Conservation (phyloP, 1,140 invertebrate genomes). For the Bombus turneri region DNA sequence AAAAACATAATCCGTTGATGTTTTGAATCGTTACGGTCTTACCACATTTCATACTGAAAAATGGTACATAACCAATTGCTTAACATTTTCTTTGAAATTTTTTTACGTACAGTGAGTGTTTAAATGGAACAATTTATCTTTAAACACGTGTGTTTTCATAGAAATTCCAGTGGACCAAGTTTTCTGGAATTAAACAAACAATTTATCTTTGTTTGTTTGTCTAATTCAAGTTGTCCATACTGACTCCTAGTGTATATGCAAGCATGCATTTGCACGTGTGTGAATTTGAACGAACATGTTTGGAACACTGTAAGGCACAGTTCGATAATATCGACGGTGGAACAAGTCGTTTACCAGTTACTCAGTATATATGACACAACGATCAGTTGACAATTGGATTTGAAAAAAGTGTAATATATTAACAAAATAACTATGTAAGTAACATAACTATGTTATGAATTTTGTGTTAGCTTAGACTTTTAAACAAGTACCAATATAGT, state of each 20-base stretch:
- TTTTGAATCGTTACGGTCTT: background rate
- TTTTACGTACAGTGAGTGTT: background rate
- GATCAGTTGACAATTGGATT: background rate
- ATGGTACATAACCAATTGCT: background rate
- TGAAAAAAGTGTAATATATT: background rate
- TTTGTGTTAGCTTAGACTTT: background rate
- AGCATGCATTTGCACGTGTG: background rate
- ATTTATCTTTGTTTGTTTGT: background rate
- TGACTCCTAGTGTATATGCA: background rate
- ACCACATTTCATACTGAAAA: slow-evolving; percentile 3
- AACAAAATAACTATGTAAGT: background rate
- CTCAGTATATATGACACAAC: no score
- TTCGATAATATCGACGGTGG: slow-evolving; percentile 7
- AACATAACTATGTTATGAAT: background rate
- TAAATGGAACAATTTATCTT: background rate
- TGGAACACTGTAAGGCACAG: background rate
- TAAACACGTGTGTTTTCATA: no score
- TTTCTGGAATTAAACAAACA: background rate
- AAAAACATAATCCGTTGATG: background rate
- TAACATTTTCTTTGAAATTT: background rate
- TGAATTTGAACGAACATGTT: background rate
- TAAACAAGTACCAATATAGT: background rate
- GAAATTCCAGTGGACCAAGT: background rate
- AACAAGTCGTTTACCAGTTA: background rate
- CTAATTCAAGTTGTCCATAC: background rate